These are phyloP conservation scores for Cantharis rustica DNA, from an alignment of 2,888 invertebrate genomes.

Conservation along the genomic window DNA sequence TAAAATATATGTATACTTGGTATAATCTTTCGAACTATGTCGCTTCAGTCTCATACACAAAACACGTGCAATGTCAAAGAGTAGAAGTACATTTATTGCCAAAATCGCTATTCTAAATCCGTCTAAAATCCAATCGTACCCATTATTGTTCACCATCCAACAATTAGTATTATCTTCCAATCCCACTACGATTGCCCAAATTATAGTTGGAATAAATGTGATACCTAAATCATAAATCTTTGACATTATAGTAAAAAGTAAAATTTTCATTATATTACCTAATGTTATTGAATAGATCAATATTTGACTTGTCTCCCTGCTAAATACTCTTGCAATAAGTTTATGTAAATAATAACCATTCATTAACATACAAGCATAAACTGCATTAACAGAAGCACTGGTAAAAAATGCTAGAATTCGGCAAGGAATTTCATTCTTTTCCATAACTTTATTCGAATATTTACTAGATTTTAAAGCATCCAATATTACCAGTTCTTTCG, in stretches of 20 bases:
- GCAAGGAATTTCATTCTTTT: conserved; percentile 60
- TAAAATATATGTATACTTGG: conserved; percentile 28
- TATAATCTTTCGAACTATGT: conserved; percentile 57
- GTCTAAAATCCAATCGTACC: conserved; percentile 67
- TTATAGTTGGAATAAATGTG: conserved; percentile 59
- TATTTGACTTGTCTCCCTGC: conserved; percentile 59
- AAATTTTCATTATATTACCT: conserved; percentile 47
- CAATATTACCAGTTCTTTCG: conserved; percentile 63
- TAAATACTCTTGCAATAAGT: conserved; percentile 68
- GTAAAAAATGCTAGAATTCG: conserved; percentile 62
- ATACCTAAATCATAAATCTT: conserved; percentile 46
- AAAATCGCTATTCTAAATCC: conserved; percentile 64
- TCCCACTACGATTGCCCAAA: conserved; percentile 63
- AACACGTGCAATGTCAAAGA: conserved; percentile 68
- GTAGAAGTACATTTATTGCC: conserved; percentile 62
- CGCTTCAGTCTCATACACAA: conserved; percentile 66
- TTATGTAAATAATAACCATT: conserved; percentile 71
- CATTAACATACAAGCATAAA: conserved; percentile 72
- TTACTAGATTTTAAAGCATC: conserved; percentile 59
- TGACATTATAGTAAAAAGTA: not conserved
- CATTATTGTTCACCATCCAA: conserved; percentile 64
- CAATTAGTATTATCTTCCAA: conserved; percentile 61
- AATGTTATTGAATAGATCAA: conserved; percentile 57
- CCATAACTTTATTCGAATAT: conserved; percentile 57
- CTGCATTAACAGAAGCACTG: conserved; percentile 61